Percentiles rank a stretch among this genome's conserved stretches.
These are phyloP conservation scores for Leucania comma DNA, from an alignment of 2,888 invertebrate species.

Conservation along the genomic window DNA sequence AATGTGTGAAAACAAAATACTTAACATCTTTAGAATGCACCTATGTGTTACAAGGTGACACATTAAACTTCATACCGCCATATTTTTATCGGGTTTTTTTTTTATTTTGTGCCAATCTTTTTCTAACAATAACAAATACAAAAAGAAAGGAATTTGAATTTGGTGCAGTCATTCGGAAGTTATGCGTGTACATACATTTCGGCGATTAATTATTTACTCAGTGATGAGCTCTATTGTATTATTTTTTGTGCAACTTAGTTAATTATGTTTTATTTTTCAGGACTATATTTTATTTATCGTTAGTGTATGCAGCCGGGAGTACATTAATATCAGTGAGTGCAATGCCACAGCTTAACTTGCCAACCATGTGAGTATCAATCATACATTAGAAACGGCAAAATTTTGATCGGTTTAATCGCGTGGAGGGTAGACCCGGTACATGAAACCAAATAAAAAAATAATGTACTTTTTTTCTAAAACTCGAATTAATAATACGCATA, in stretches of 20 bases:
- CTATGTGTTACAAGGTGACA: too few relatives aligned
- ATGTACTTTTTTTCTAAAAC: too few relatives aligned
- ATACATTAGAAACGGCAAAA: too few relatives aligned
- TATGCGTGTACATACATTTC: too few relatives aligned
- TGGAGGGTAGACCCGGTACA: too few relatives aligned
- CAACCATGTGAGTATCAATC: conserved; percentile 85
- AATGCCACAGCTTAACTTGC: conserved; percentile 91
- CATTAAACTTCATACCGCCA: too few relatives aligned
- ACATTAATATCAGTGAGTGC: conserved; percentile 93
- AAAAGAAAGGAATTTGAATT: too few relatives aligned
- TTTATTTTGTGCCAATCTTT: background rate
- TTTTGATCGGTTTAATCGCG: too few relatives aligned
- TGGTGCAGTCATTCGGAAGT: too few relatives aligned
- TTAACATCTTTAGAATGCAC: background rate
- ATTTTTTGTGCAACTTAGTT: background rate
- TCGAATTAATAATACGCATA: too few relatives aligned
- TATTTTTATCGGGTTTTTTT: too few relatives aligned
- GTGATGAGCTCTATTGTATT: background rate
- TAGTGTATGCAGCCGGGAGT: conserved; percentile 96
- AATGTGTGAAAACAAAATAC: background rate
- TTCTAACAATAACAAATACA: background rate
- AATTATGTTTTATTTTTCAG: conserved; percentile 77
- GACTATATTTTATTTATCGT: conserved; percentile 97
- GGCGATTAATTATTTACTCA: background rate
- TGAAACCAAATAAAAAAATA: too few relatives aligned